phyloP scores from a whole-genome alignment of 2,797 vertebrate genomes.

The Bovichtus diacanthus region DNA sequence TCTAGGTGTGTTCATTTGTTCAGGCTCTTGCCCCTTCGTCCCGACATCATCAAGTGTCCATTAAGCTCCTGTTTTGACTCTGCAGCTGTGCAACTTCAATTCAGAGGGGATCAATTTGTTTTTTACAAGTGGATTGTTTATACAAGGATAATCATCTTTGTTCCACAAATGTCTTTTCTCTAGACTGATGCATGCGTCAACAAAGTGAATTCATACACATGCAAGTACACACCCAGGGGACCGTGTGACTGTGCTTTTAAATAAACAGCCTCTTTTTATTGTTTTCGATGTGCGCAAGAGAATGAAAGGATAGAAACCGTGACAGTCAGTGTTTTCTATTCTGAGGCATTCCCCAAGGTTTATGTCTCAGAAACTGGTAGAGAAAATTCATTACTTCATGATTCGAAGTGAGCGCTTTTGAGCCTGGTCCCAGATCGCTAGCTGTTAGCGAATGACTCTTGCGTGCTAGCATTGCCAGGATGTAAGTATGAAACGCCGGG shows the following conservation, averaged over 20 bases:
- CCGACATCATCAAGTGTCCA: conserved; percentile 42
- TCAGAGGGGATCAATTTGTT: conserved; percentile 69
- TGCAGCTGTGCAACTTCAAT: conserved; percentile 54
- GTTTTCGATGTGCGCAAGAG: conserved; percentile 36
- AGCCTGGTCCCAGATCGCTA: too few relatives aligned
- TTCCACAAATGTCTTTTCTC: conserved; percentile 68
- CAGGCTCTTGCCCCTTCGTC: conserved; percentile 21
- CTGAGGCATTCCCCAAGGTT: conserved; percentile 29
- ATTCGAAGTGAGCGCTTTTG: too few relatives aligned
- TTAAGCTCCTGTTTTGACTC: conserved; percentile 43
- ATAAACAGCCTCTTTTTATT: conserved; percentile 47
- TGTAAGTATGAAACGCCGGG: too few relatives aligned
- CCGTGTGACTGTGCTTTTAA: conserved; percentile 37
- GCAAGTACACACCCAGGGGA: conserved; percentile 27
- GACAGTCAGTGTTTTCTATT: conserved; percentile 54
- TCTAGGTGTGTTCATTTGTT: conserved; percentile 36
- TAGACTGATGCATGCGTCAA: conserved; percentile 61
- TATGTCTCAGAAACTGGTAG: conserved; percentile 14
- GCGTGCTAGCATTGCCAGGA: too few relatives aligned
- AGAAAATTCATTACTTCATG: conserved; percentile 29
- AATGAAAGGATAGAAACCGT: conserved; percentile 41
- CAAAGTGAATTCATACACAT: conserved; percentile 35
- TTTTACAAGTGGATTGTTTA: conserved; percentile 76
- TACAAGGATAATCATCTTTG: conserved; percentile 80
- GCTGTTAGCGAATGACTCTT: too few relatives aligned